Evolutionary conservation across 1,140 invertebrate species (phyloP), one percentile per base, ranked within the genome.

Genomic region (Brachionus plicatilis): DNA sequence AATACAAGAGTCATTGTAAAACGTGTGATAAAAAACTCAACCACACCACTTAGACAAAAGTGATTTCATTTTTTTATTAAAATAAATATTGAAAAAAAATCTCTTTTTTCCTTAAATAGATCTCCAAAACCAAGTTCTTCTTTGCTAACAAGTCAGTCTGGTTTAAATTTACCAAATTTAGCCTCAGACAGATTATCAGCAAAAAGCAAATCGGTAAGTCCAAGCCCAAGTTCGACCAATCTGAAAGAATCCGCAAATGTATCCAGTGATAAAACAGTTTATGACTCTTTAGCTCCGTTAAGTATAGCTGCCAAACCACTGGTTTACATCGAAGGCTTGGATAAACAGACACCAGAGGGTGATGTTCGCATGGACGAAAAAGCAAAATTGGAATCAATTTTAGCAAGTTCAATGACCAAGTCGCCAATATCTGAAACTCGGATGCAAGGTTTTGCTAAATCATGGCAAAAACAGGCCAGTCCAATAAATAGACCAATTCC

Each of bases 331-430:
- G 72, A 76, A 37, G 41, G 7, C 11, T 20, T 9, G 6, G 9
- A 45, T 4, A 65, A 45, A 66, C 29, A 11, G 1, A 24, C 56
- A 50, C 3, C 5, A 47, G 53, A 65, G 12, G 20, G 20, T 4
- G 79, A 68, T 14, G 8, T 29, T 6, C 29, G 79, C 8, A 27
- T 20, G 3, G 79, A 66, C 27, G 79, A 82, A 68, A 82, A 82
- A 65, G 79, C 79, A 11, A 82, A 60, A 41, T 45, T 82, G 20
- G 79, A 82, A 37, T 82, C 79, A 24, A 82, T 82, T 24, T 27
- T 82, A 47, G 60, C 60, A 12, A 82, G 17, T 68, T 82, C 79
- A 66, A 82, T 82, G 53, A 68, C 17, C 27, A 76, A 50, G 14
- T 50, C 72, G 3, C 72, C 41, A 1, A 53, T 17, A 11, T 11